Conservation (phyloP, 1,140 invertebrate species). For the Lerema accius region DNA sequence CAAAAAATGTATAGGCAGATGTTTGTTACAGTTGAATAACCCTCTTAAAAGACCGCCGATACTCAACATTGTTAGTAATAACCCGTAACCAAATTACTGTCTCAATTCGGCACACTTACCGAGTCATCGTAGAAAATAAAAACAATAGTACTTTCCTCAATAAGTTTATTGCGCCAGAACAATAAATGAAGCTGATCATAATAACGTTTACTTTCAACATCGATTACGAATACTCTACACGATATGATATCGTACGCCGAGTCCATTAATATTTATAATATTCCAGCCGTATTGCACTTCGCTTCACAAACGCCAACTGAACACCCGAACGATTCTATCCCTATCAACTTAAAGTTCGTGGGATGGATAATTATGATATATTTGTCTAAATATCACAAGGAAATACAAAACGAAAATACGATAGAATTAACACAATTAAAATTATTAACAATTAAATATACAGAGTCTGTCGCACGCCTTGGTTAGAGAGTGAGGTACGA, state of each 20-base stretch:
- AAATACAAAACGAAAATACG: slow-evolving; percentile 81
- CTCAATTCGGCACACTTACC: slow-evolving; percentile 56
- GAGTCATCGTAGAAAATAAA: slow-evolving; percentile 58
- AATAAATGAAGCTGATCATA: slow-evolving; percentile 81
- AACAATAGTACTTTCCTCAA: slow-evolving; percentile 74
- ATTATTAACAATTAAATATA: slow-evolving; percentile 81
- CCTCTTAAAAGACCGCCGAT: slow-evolving; percentile 36
- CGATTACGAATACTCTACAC: slow-evolving; percentile 79
- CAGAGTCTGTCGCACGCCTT: slow-evolving; percentile 56
- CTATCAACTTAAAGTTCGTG: slow-evolving; percentile 79
- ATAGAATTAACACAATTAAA: slow-evolving; percentile 80
- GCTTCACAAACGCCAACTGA: slow-evolving; percentile 62
- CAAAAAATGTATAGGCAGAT: slow-evolving; percentile 49
- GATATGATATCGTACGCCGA: slow-evolving; percentile 66
- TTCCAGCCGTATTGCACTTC: slow-evolving; percentile 75
- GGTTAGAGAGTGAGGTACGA: slow-evolving; percentile 54
- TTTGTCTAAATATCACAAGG: slow-evolving; percentile 82
- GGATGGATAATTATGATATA: slow-evolving; percentile 76
- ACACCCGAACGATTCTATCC: slow-evolving; percentile 66
- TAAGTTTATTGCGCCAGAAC: slow-evolving; percentile 81
- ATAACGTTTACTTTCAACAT: slow-evolving; percentile 82
- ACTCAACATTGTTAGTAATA: slow-evolving; percentile 47
- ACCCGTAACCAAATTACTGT: slow-evolving; percentile 51
- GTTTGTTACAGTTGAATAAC: slow-evolving; percentile 48
- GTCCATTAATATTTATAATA: slow-evolving; percentile 73